phyloP scores from a whole-genome alignment of 2,797 vertebrate species.

The Leptoclinus maculatus region DNA sequence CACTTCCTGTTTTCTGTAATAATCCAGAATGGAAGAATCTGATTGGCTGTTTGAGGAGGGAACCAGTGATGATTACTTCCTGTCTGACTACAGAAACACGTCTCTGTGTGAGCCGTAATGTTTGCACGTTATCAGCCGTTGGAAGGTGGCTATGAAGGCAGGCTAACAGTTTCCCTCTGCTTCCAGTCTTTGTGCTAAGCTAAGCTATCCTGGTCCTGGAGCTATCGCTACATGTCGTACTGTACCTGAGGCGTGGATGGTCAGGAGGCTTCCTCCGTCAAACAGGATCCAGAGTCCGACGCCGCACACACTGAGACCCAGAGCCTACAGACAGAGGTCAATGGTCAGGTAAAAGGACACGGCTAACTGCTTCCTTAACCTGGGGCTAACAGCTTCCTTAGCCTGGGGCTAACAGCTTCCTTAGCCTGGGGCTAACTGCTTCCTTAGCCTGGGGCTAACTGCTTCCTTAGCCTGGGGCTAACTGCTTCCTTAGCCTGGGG shows the following conservation, averaged over 20 bases:
- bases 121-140: too few species aligned
- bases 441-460: too few species aligned
- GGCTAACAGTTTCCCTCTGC: neutral
- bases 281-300: constrained; percentile 79
- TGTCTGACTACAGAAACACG: too few species aligned
- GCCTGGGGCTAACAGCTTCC: neutral
- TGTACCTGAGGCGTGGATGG: constrained; percentile 60
- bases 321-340: constrained; percentile 61
- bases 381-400: neutral
- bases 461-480: neutral
- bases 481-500: neutral
- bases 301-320: constrained; percentile 71
- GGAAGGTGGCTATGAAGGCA: neutral
- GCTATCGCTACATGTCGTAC: neutral
- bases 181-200: neutral
- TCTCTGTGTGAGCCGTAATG: neutral
- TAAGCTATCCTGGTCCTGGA: neutral
- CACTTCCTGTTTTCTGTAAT: too few species aligned
- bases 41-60: neutral
- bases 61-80: too few species aligned
- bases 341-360: constrained; percentile 5
- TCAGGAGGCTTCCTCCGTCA: constrained; percentile 60
- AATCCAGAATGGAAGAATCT: too few species aligned
- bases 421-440: too few species aligned
- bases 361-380: too few species aligned